Conservation (phyloP, 2,888 invertebrate species). For the Morpho achilles region DNA sequence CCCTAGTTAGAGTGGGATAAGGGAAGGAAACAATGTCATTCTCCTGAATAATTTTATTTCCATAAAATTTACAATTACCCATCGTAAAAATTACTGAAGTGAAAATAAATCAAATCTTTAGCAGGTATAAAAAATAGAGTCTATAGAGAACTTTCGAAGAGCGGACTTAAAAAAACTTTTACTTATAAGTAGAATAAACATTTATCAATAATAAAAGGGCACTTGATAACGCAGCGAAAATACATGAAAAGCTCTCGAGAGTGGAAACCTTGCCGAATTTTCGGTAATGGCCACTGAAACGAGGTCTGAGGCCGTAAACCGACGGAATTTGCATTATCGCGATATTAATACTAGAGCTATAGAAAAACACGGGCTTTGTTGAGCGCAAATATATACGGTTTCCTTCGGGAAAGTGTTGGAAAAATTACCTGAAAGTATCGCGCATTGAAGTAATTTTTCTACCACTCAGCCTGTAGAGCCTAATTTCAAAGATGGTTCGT, state of each 20-base stretch:
- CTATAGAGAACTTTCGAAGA: too few species aligned
- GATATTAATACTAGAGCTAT: conserved; percentile 54
- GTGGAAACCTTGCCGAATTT: conserved; percentile 57
- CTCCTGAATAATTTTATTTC: too few species aligned
- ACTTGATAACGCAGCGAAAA: conserved; percentile 48
- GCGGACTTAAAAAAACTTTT: background rate
- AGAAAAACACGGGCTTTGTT: conserved; percentile 42
- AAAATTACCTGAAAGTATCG: conserved; percentile 28
- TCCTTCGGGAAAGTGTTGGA: conserved; percentile 28
- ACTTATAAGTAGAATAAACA: conserved; percentile 17
- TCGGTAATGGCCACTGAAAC: conserved; percentile 54
- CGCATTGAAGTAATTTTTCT: background rate
- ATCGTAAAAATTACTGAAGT: too few species aligned
- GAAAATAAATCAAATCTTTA: too few species aligned
- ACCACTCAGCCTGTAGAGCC: too few species aligned
- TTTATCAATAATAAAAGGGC: conserved; percentile 36
- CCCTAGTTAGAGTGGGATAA: too few species aligned
- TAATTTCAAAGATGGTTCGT: too few species aligned
- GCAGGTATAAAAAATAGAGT: too few species aligned
- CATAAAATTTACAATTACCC: too few species aligned
- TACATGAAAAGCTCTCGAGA: conserved; percentile 53
- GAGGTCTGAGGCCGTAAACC: conserved; percentile 46
- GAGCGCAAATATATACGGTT: conserved; percentile 32
- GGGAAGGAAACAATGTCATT: too few species aligned
- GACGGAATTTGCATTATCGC: conserved; percentile 64